Conservation (phyloP, 2,797 vertebrate species). For the Spea hammondii region DNA sequence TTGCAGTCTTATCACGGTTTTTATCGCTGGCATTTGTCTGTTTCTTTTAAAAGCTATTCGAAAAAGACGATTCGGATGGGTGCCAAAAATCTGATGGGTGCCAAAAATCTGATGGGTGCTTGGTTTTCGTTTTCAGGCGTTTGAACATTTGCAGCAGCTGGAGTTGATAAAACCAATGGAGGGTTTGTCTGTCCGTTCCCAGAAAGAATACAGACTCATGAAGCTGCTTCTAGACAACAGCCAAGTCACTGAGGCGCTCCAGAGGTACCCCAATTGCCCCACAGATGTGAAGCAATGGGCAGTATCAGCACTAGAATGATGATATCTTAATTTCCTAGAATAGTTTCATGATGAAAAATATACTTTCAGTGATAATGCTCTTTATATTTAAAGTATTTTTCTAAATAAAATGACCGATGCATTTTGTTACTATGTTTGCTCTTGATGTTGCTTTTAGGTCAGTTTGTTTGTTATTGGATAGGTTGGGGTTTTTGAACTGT, state of each 20-base stretch:
- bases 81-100: neutral
- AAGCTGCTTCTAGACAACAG: slow-evolving; percentile 83
- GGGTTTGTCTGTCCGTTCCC: slow-evolving; percentile 68
- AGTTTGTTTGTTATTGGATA: too few species aligned
- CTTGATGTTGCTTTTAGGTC: too few species aligned
- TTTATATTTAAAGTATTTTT: too few species aligned
- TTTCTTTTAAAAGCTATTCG: neutral
- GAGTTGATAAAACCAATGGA: slow-evolving; percentile 80
- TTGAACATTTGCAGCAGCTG: slow-evolving; percentile 83
- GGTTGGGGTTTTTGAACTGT: too few species aligned
- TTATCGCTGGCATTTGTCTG: neutral
- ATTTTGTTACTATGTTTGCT: too few species aligned
- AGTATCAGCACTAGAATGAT: slow-evolving; percentile 73
- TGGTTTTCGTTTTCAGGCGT: slow-evolving; percentile 67
- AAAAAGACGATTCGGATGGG: neutral
- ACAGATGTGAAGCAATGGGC: slow-evolving; percentile 93
- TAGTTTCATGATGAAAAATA: too few species aligned
- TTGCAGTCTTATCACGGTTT: neutral
- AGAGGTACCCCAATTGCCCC: slow-evolving; percentile 92
- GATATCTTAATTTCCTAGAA: too few species aligned
- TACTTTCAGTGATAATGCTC: too few species aligned
- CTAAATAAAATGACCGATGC: too few species aligned
- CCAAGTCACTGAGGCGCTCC: slow-evolving; percentile 91
- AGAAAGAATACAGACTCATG: slow-evolving; percentile 87
- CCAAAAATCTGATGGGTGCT: neutral